Conservation (phyloP, 2,888 invertebrate species). For the Omphaloscelis lunosa region DNA sequence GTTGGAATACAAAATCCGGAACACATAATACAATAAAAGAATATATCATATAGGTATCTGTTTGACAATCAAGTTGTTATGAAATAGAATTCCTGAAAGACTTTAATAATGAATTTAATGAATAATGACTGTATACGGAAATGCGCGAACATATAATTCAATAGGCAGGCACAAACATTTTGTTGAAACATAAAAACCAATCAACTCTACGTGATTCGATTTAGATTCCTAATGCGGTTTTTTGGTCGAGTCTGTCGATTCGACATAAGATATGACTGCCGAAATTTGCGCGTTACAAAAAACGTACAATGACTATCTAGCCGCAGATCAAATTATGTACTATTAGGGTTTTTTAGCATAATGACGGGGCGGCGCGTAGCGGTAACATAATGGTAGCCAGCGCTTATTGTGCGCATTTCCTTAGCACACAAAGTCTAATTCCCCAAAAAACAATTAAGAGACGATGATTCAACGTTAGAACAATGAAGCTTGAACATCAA, state of each 20-base stretch:
- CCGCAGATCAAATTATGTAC: constrained; percentile 78
- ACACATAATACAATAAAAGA: constrained; percentile 13
- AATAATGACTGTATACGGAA: constrained; percentile 44
- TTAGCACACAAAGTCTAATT: constrained; percentile 67
- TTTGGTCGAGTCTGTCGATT: constrained; percentile 73
- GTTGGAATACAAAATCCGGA: constrained; percentile 27
- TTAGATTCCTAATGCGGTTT: constrained; percentile 81
- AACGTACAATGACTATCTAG: constrained; percentile 79
- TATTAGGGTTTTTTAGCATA: constrained; percentile 72
- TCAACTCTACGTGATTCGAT: constrained; percentile 86
- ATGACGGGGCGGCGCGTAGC: constrained; percentile 71
- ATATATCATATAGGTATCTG: neutral
- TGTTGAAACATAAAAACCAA: constrained; percentile 82
- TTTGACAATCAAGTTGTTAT: neutral
- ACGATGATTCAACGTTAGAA: constrained; percentile 68
- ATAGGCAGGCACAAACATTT: constrained; percentile 68
- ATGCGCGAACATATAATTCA: constrained; percentile 39
- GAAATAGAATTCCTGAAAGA: constrained; percentile 14
- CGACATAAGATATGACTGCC: constrained; percentile 76
- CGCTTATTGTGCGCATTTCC: constrained; percentile 68
- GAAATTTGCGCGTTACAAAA: constrained; percentile 76
- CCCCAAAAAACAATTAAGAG: constrained; percentile 58
- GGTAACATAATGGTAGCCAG: constrained; percentile 69
- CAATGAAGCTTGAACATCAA: constrained; percentile 69
- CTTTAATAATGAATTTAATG: constrained; percentile 9